Evolutionary conservation across 2,113 vertebrate species (phyloP).

Genomic region (Petaurus breviceps): DNA sequence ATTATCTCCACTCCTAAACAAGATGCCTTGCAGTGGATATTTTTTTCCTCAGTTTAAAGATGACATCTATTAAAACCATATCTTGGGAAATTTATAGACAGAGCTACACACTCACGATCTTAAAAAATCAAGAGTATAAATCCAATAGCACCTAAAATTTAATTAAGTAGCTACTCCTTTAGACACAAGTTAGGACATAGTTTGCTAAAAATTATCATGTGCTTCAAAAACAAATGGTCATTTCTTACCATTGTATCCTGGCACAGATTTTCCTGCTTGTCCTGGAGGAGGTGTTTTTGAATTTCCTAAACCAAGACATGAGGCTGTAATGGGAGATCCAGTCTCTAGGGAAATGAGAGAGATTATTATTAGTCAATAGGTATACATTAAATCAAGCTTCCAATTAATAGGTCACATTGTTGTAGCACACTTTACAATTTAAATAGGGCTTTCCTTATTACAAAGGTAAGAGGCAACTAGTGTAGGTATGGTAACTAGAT

Average conservation of each 20-base stretch:
- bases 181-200: neutral
- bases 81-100: neutral
- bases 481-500: neutral
- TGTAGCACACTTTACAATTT: neutral
- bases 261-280: slow-evolving; percentile 94
- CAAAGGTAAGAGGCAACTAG: neutral
- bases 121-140: neutral
- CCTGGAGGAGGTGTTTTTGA: slow-evolving; percentile 92
- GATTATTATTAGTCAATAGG: neutral
- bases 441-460: neutral
- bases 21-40: neutral
- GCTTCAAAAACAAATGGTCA: neutral
- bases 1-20: neutral
- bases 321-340: slow-evolving; percentile 94
- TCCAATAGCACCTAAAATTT: neutral
- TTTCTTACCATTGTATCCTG: slow-evolving; percentile 94
- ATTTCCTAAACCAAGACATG: slow-evolving; percentile 92
- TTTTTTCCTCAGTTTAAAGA: neutral
- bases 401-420: neutral
- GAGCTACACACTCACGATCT: neutral
- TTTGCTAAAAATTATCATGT: neutral
- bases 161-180: neutral
- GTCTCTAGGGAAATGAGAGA: slow-evolving; percentile 87
- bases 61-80: neutral
- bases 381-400: slow-evolving; percentile 12